These are phyloP conservation scores for Halcyon senegalensis DNA, from an alignment of 2,113 vertebrate species.

Conservation along the genomic window DNA sequence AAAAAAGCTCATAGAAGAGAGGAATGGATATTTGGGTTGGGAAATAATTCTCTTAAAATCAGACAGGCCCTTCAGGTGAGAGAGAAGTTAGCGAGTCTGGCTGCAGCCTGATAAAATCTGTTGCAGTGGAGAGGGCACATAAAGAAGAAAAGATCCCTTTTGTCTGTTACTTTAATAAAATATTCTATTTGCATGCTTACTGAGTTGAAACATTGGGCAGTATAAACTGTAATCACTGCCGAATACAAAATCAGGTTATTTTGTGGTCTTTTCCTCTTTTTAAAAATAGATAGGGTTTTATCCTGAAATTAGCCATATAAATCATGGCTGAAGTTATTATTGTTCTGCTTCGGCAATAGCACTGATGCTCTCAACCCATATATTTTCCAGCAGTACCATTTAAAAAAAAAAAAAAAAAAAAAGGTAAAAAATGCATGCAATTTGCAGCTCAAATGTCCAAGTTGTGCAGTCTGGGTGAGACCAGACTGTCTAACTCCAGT, in stretches of 20 bases:
- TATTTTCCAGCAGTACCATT: neutral
- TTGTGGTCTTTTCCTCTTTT: slow-evolving; percentile 25
- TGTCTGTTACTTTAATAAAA: slow-evolving; percentile 47
- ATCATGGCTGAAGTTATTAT: slow-evolving; percentile 37
- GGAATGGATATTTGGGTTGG: neutral
- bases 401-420: neutral
- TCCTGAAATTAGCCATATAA: slow-evolving; percentile 57
- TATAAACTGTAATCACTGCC: slow-evolving; percentile 28
- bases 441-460: neutral
- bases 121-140: neutral
- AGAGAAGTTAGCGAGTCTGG: neutral
- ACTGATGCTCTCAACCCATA: slow-evolving; percentile 14
- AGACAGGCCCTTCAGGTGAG: slow-evolving; percentile 2
- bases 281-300: slow-evolving; percentile 36
- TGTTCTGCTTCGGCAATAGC: slow-evolving; percentile 14
- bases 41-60: slow-evolving; percentile 43
- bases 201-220: slow-evolving; percentile 56
- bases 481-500: slow-evolving; percentile 9
- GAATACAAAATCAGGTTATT: slow-evolving; percentile 32
- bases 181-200: slow-evolving; percentile 50
- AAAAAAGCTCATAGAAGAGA: neutral
- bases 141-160: slow-evolving; percentile 6
- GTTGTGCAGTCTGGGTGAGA: slow-evolving; percentile 12
- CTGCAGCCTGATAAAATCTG: slow-evolving; percentile 41
- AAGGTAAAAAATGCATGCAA: neutral